Evolutionary conservation across 2,888 invertebrate genomes (phyloP).

Genomic region (Tubulanus polymorphus): DNA sequence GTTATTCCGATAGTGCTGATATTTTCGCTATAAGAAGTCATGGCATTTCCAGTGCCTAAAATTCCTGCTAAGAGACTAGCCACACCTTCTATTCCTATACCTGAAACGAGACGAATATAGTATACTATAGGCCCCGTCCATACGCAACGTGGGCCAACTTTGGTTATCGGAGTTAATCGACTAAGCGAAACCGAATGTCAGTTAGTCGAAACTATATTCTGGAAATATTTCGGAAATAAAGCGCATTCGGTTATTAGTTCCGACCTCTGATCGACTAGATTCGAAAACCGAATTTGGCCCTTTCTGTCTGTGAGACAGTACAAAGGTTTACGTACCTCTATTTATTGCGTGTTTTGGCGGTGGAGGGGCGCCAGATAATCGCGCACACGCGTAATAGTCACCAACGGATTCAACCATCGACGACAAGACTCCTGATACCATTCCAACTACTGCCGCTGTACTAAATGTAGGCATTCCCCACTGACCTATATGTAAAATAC

Average conservation of each 20-base stretch:
- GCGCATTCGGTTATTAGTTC: too few relatives aligned
- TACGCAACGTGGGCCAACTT: too few relatives aligned
- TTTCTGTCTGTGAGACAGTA: too few relatives aligned
- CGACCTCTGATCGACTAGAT: too few relatives aligned
- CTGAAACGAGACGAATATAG: conserved; percentile 19
- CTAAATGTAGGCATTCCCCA: conserved; percentile 47
- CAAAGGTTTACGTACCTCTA: conserved; percentile 69
- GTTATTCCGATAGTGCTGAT: conserved; percentile 86
- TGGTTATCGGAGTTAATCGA: too few relatives aligned
- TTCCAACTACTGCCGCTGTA: conserved; percentile 40
- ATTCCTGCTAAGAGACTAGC: conserved; percentile 80
- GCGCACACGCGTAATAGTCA: conserved; percentile 83
- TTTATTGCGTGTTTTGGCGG: conserved; percentile 85
- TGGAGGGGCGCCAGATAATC: conserved; percentile 67
- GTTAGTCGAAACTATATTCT: too few relatives aligned
- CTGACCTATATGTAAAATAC: conserved; percentile 57
- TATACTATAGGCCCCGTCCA: neutral
- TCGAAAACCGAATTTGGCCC: too few relatives aligned
- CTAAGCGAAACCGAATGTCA: too few relatives aligned
- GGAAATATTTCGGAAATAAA: too few relatives aligned
- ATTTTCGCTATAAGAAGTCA: conserved; percentile 85
- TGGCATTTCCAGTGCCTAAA: conserved; percentile 82
- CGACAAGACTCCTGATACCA: conserved; percentile 43
- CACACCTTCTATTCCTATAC: conserved; percentile 69
- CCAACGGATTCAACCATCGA: conserved; percentile 61